These are phyloP conservation scores for Athripsodes cinereus DNA, from an alignment of 2,888 invertebrate genomes.

Conservation along the genomic window DNA sequence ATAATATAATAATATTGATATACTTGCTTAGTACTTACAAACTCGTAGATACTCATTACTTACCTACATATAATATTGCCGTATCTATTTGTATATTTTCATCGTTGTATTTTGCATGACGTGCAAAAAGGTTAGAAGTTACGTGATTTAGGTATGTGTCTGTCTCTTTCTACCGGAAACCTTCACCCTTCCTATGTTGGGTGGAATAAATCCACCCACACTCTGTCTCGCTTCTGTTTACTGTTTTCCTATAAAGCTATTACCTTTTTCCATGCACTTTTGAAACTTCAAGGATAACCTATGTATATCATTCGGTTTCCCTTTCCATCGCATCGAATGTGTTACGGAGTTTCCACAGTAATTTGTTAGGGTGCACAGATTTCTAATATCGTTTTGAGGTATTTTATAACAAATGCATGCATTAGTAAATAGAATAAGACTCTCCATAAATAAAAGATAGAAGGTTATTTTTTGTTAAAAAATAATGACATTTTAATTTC, in stretches of 20 bases:
- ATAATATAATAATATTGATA: too few species aligned
- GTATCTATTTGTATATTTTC: not conserved
- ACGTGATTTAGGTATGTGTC: not conserved
- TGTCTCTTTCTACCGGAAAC: slow-evolving; percentile 2
- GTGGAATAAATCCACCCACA: slow-evolving; percentile 12
- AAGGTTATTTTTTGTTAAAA: too few species aligned
- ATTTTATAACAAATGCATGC: too few species aligned
- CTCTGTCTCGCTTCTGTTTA: slow-evolving; percentile 24
- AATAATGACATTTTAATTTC: too few species aligned
- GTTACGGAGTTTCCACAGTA: not conserved
- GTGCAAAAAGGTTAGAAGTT: not conserved
- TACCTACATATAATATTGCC: too few species aligned
- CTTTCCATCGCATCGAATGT: not conserved
- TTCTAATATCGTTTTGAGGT: too few species aligned
- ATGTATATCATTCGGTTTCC: not conserved
- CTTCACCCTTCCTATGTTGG: slow-evolving; percentile 5
- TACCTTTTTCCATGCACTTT: slow-evolving; percentile 30
- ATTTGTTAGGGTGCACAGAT: too few species aligned
- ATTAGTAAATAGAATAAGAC: too few species aligned
- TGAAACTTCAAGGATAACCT: slow-evolving; percentile 33
- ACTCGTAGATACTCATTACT: too few species aligned
- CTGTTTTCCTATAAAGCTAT: slow-evolving; percentile 20
- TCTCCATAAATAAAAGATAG: too few species aligned
- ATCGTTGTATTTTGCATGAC: not conserved
- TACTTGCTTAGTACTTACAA: too few species aligned